Percentiles rank a stretch among this genome's conserved stretches.
Conservation (phyloP, 2,888 invertebrate genomes). For the Philaethria dido region DNA sequence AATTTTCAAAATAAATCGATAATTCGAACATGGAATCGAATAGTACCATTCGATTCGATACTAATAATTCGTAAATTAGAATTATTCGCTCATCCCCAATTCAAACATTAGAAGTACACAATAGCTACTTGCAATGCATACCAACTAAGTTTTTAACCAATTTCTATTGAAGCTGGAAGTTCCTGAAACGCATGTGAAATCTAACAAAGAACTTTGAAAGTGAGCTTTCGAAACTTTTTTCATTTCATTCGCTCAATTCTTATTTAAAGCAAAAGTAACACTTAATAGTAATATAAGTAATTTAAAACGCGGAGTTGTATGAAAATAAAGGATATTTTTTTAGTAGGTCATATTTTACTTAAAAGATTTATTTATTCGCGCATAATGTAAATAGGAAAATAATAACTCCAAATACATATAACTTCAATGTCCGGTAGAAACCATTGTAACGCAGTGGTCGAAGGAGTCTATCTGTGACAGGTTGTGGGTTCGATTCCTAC, state of each 20-base stretch:
- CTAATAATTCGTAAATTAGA: no score
- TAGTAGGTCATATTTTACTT: neutral
- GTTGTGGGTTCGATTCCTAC: no score
- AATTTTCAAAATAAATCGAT: no score
- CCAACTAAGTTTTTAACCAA: slow-evolving; percentile 2
- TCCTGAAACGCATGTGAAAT: slow-evolving; percentile 20
- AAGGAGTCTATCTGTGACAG: no score
- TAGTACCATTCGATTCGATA: no score
- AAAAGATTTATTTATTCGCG: neutral
- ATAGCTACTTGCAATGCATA: neutral
- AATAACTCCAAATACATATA: no score
- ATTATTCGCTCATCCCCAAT: no score
- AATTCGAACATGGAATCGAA: no score
- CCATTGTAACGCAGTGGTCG: no score
- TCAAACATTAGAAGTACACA: neutral
- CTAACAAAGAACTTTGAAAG: slow-evolving; percentile 15
- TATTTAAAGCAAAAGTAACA: slow-evolving; percentile 4
- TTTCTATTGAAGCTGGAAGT: slow-evolving; percentile 5
- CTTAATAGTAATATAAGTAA: neutral
- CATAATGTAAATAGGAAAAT: no score
- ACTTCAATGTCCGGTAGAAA: neutral
- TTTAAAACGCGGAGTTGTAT: neutral
- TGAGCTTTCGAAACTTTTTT: slow-evolving; percentile 19
- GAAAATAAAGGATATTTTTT: neutral
- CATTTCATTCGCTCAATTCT: slow-evolving; percentile 14